Percentiles rank a stretch among this genome's conserved stretches.
Conservation (phyloP, 2,888 invertebrate genomes). For the Andrena haemorrhoa region DNA sequence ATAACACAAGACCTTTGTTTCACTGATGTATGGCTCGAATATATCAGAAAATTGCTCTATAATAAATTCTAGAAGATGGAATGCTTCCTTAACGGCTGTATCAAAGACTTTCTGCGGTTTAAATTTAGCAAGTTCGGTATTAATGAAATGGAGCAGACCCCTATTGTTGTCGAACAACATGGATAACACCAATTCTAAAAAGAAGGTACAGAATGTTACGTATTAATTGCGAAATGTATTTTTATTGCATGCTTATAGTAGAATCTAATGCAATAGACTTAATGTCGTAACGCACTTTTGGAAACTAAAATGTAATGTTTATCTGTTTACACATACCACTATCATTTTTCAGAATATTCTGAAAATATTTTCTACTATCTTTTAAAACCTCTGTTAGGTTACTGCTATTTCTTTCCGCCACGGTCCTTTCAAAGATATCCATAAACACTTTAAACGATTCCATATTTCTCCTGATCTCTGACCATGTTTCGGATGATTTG, state of each 20-base stretch:
- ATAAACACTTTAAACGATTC: conserved; percentile 71
- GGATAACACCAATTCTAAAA: conserved; percentile 66
- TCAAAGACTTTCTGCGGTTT: conserved; percentile 55
- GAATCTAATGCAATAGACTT: background rate
- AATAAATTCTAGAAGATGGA: conserved; percentile 69
- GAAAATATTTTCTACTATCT: conserved; percentile 66
- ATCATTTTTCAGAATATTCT: conserved; percentile 68
- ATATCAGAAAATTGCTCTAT: conserved; percentile 70
- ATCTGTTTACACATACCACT: conserved; percentile 59
- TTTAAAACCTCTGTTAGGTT: conserved; percentile 60
- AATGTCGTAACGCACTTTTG: background rate
- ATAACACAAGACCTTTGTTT: conserved; percentile 61
- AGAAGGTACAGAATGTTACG: background rate
- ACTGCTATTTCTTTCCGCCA: conserved; percentile 33
- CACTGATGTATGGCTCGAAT: conserved; percentile 65
- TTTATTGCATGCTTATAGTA: background rate
- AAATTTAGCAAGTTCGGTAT: conserved; percentile 47
- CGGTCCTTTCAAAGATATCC: conserved; percentile 60
- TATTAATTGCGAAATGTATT: background rate
- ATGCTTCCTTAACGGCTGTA: conserved; percentile 62
- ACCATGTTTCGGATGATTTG: background rate
- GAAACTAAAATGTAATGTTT: background rate
- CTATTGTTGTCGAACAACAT: conserved; percentile 60
- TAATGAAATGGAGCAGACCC: conserved; percentile 72
- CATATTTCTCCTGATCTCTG: conserved; percentile 56